Evolutionary conservation across 2,113 vertebrate genomes (phyloP).

Genomic region (Cyanoramphus novaezelandiae): DNA sequence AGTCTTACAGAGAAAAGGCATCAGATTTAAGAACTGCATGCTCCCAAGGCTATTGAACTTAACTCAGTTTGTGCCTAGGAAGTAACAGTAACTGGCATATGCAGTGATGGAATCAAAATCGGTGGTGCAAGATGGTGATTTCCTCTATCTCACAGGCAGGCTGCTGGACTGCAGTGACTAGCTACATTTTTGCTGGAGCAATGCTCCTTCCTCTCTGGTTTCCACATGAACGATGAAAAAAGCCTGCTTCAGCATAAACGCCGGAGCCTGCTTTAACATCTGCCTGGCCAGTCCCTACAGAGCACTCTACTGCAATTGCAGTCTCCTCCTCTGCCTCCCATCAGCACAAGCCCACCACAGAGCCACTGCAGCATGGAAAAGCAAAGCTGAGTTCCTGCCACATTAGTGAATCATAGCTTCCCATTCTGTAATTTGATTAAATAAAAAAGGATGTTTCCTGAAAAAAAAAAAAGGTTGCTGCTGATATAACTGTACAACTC

Average conservation of each 20-base stretch:
- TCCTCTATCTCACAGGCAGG: neutral
- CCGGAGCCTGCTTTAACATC: neutral
- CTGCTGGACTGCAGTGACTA: neutral
- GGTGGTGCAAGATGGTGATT: neutral
- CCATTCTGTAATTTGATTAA: neutral
- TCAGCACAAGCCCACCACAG: neutral
- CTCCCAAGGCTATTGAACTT: neutral
- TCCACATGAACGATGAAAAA: neutral
- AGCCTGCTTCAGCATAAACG: neutral
- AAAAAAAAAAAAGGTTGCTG: neutral
- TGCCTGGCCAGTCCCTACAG: neutral
- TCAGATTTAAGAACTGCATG: neutral
- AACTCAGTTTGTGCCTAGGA: neutral
- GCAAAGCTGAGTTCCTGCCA: neutral
- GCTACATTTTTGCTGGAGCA: neutral
- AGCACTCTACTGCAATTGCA: neutral
- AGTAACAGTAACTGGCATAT: neutral
- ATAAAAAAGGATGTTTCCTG: neutral
- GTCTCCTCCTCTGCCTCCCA: neutral
- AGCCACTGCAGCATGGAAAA: too few species aligned
- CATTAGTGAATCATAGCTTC: rapidly evolving
- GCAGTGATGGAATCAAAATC: neutral
- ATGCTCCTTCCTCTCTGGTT: neutral
- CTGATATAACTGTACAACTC: neutral
- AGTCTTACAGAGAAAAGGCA: neutral